Conservation (phyloP, 1,140 invertebrate genomes). For the Drosophila insularis region DNA sequence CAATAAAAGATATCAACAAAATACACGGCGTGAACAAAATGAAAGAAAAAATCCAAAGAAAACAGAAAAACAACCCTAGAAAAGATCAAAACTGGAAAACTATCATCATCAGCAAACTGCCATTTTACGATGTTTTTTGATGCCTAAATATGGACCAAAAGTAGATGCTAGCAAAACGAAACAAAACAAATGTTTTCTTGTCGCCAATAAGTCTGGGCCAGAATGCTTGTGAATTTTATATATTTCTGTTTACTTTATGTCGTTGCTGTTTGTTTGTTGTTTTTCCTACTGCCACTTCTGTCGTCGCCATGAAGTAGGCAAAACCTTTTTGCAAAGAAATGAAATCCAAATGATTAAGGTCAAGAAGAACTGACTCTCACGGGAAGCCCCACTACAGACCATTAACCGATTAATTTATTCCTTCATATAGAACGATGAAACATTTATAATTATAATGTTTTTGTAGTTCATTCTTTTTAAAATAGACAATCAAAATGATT, state of each 20-base stretch:
- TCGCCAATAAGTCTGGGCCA: conserved; percentile 72
- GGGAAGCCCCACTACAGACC: not conserved
- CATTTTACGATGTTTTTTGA: conserved; percentile 68
- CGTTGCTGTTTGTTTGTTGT: conserved; percentile 32
- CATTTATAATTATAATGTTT: no score
- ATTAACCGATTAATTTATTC: not conserved
- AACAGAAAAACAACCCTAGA: conserved; percentile 36
- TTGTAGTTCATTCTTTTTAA: no score
- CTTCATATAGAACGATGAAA: no score
- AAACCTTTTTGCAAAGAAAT: conserved; percentile 16
- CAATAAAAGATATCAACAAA: conserved; percentile 46
- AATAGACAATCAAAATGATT: no score
- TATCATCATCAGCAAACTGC: conserved; percentile 52
- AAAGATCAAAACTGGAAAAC: conserved; percentile 69
- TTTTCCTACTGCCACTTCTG: conserved; percentile 10
- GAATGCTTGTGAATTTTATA: conserved; percentile 21
- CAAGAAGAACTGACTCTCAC: not conserved
- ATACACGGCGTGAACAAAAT: conserved; percentile 29
- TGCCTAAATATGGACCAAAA: conserved; percentile 61
- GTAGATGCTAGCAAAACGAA: conserved; percentile 18
- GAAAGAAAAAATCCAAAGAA: conserved; percentile 29
- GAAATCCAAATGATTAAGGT: not conserved
- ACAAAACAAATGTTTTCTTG: conserved; percentile 35
- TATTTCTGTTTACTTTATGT: conserved; percentile 10
- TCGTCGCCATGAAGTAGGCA: conserved; percentile 36